These are phyloP conservation scores for Parthenolecanium corni DNA, from an alignment of 2,888 invertebrate species.

Conservation along the genomic window DNA sequence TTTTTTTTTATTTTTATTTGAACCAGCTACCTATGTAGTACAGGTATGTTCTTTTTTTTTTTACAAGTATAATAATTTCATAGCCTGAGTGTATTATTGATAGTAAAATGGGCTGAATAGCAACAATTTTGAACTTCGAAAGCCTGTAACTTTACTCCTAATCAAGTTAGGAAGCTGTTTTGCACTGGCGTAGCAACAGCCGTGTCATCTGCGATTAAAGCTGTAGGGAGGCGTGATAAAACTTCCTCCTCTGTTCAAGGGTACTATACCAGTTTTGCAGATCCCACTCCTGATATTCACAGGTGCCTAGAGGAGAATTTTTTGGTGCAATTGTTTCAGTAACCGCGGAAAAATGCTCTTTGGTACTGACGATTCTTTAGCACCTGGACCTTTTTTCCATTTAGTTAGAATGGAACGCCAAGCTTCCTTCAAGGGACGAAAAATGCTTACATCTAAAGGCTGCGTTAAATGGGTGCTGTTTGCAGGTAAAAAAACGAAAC, in stretches of 20 bases:
- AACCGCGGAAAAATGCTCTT: slow-evolving; percentile 18
- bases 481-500: slow-evolving; percentile 30
- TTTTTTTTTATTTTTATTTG: too few relatives aligned
- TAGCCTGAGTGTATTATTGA: too few relatives aligned
- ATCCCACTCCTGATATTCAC: slow-evolving; percentile 18
- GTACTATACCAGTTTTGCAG: slow-evolving; percentile 5
- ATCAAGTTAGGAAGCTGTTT: too few relatives aligned
- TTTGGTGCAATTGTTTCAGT: slow-evolving; percentile 2
- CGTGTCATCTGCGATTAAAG: too few relatives aligned
- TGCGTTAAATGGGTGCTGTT: slow-evolving; percentile 32
- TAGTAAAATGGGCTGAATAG: too few relatives aligned
- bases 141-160: too few relatives aligned
- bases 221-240: too few relatives aligned
- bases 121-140: too few relatives aligned
- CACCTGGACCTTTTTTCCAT: slow-evolving; percentile 5
- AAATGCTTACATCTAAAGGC: slow-evolving; percentile 32
- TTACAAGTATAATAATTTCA: too few relatives aligned
- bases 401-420: slow-evolving; percentile 30
- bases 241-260: slow-evolving; percentile 3
- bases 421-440: slow-evolving; percentile 31
- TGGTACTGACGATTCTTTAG: neutral
- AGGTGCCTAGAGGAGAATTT: neutral
- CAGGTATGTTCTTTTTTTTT: too few relatives aligned
- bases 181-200: too few relatives aligned
- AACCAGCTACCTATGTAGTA: too few relatives aligned